Evolutionary conservation across 2,797 vertebrate genomes (phyloP).

Genomic region (Pitangus sulphuratus): DNA sequence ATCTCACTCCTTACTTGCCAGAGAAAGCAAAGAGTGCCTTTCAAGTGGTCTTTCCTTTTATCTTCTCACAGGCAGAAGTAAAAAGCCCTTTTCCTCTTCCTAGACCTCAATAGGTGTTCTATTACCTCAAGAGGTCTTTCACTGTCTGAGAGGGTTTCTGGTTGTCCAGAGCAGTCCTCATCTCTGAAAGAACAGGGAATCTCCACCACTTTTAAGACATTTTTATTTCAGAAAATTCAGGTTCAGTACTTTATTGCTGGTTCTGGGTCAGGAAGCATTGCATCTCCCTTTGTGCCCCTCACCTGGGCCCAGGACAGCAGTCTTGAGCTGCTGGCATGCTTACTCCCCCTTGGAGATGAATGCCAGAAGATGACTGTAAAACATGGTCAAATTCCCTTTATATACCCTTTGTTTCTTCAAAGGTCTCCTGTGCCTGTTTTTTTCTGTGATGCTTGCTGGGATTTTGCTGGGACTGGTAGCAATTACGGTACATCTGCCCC

Average conservation of each 20-base stretch:
- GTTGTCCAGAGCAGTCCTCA: neutral
- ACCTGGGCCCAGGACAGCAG: neutral
- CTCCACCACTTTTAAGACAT: neutral
- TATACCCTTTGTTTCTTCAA: neutral
- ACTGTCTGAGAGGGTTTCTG: neutral
- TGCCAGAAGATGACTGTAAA: neutral
- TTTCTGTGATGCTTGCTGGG: neutral
- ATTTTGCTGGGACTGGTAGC: neutral
- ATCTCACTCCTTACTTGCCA: neutral
- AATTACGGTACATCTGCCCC: neutral
- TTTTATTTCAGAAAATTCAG: neutral
- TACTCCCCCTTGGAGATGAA: neutral
- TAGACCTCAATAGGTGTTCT: neutral
- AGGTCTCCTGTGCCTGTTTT: neutral
- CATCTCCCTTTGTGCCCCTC: neutral
- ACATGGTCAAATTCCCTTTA: neutral
- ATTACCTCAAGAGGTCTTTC: neutral
- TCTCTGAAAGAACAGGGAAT: neutral
- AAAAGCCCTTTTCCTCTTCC: neutral
- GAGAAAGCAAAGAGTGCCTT: neutral
- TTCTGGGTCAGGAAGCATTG: rapidly evolving
- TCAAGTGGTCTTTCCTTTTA: neutral
- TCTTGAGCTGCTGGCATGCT: neutral
- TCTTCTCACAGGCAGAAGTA: neutral
- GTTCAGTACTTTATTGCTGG: neutral